Base-by-base conservation (phyloP, 2,797 vertebrate genomes). In the Hypotaenidia philippensis region DNA sequence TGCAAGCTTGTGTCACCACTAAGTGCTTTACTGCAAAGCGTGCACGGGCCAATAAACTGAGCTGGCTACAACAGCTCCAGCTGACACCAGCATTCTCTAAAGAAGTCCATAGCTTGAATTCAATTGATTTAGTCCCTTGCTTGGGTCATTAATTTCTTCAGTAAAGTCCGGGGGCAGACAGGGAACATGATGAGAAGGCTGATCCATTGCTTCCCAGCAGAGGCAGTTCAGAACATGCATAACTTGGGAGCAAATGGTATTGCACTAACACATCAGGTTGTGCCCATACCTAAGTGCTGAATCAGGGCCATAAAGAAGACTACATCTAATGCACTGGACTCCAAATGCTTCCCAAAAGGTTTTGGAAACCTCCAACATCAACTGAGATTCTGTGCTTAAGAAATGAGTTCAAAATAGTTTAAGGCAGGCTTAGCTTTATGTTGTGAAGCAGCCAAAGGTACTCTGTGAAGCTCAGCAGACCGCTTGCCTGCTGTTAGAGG, bases 131-230 rank as follows among this genome's bases (percentile, higher is more conserved):
- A 88, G 59, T 74, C 27, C 56, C 15, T 77, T 81, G 27, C 61
- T 68, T 63, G 65, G 77, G 34, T 78, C 77, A 75, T 81, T 90
- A 64, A 88, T 93, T 94, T 86, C 77, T 84, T 53, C 61, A 59
- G 36, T 66, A 89, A 79, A 79, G 44, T 65, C 66, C 2, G 1
- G 31, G 57, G 65, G 49, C 63, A 82, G 92, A 83, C 63, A 91
- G 29, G 59, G n/a, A 93, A 29, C 70, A 53, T 25, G 70, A 95
- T 71, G 77, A 92, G 77, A 76, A 44, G 34, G 45, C 53, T 71
- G 88, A 90, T 81, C 77, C 80, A 57, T 44, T 65, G 74, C 88
- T 90, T 88, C 88, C 74, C 86, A 81, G 80, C 65, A 91, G 77
- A 75, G 34, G 34, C 83, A 68, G 15, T 17, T 83, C 79, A 85